Evolutionary conservation across 2,797 vertebrate genomes (phyloP).

Genomic region (Delichon dasypus): DNA sequence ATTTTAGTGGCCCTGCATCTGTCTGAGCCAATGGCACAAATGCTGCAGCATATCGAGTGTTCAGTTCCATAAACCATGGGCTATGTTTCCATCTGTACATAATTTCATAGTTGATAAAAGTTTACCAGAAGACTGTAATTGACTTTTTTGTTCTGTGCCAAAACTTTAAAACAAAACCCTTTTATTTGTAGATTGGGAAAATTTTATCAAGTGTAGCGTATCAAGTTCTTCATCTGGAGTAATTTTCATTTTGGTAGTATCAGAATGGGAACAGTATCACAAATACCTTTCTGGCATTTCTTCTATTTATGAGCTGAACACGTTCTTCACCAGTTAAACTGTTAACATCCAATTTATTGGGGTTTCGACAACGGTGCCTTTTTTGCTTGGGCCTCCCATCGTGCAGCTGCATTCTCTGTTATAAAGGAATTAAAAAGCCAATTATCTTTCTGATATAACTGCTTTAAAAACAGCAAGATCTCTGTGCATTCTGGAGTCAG

Average conservation of each 20-base stretch:
- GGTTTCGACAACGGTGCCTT: slow-evolving; percentile 95
- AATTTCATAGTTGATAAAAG: background rate
- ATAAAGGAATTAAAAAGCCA: background rate
- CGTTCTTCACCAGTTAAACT: slow-evolving; percentile 97
- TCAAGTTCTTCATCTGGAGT: background rate
- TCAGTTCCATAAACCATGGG: background rate
- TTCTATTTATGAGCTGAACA: slow-evolving; percentile 97
- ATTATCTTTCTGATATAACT: background rate
- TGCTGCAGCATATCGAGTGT: accelerated
- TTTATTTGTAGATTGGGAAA: background rate
- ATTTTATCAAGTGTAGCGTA: background rate
- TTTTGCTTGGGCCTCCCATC: slow-evolving; percentile 97
- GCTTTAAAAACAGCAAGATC: background rate
- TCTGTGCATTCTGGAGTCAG: background rate
- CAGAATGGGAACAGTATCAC: background rate
- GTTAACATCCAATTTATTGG: slow-evolving; percentile 96
- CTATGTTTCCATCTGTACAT: background rate
- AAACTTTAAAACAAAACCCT: background rate
- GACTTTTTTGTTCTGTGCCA: background rate
- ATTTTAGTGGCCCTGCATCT: background rate
- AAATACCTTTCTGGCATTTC: slow-evolving; percentile 94
- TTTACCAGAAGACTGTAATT: background rate
- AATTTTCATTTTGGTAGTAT: background rate
- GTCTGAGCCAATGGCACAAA: background rate
- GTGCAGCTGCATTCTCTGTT: slow-evolving; percentile 89